Base-by-base conservation (phyloP, 2,888 invertebrate genomes). In the Arge pagana region DNA sequence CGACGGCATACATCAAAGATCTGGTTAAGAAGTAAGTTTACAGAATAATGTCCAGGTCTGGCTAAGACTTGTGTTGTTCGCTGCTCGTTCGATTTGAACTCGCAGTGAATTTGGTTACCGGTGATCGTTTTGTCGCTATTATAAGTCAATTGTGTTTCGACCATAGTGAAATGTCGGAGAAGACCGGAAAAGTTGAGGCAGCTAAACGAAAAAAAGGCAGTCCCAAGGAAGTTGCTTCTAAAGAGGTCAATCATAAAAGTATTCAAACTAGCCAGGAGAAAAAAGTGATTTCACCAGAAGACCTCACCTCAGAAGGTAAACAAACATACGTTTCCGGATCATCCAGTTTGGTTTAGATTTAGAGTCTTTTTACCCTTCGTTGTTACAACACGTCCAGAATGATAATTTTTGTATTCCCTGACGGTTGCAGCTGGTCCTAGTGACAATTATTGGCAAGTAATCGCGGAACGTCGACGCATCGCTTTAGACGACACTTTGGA, bases 361-460 rank as follows among this genome's bases (percentile, higher is more conserved):
- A 21, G 13, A 21, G 18, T n/a, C n/a, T n/a, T n/a, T n/a, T n/a
- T n/a, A 11, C 5, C 19, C 37, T 21, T 19, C 21, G 16, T 8
- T 4, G 10, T 10, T 2, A 3, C 19, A 8, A 36, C 19, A 13
- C 4, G 15, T 45, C 21, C 24, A 21, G 36, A 24, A 19, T 16
- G 21, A 55, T 10, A 37, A 18, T 10, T 1, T n/a, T n/a, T n/a
- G n/a, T n/a, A n/a, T n/a, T n/a, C n/a, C n/a, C n/a, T 19, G 24
- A 19, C 52, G 5, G 37, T 55, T 56, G 49, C 43, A 78, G 82
- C 82, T 51, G 82, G 81, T 28, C 86, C 90, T 3, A 85, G 89
- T 52, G 85, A 86, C 66, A 83, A 83, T 56, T 92, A 91, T 70
- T 92, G 90, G 89, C 80, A 89, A 74, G 78, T 83, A 37, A 70